A percentile compares a stretch with the other conserved stretches of the same genome.
Conservation (phyloP, 2,888 invertebrate species). For the Leptopilina myrica region DNA sequence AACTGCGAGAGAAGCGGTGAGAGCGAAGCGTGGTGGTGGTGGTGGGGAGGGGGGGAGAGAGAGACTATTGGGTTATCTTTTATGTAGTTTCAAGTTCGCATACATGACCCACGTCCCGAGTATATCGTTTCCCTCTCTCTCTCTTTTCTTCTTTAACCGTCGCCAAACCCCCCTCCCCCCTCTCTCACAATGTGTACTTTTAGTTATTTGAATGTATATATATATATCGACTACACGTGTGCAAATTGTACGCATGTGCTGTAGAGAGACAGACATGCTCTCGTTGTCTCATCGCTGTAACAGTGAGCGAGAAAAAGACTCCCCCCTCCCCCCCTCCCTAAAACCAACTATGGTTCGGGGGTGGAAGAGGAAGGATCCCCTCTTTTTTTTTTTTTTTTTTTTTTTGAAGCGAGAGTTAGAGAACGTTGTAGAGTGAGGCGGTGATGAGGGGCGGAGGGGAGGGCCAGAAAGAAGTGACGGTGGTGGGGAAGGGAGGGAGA, state of each 20-base stretch:
- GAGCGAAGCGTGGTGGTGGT: slow-evolving; percentile 52
- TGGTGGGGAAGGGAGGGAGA: too few relatives aligned
- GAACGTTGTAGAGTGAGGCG: slow-evolving; percentile 4
- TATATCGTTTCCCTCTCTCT: not conserved
- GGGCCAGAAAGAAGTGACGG: slow-evolving; percentile 32
- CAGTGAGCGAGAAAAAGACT: slow-evolving; percentile 39
- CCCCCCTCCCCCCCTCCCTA: too few relatives aligned
- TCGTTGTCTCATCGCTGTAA: slow-evolving; percentile 44
- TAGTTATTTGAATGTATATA: slow-evolving; percentile 38
- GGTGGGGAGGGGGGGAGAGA: slow-evolving; percentile 51
- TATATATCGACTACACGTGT: slow-evolving; percentile 14
- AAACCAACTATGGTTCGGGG: too few relatives aligned
- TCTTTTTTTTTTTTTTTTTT: too few relatives aligned
- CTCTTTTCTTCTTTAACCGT: too few relatives aligned
- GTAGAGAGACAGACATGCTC: slow-evolving; percentile 43
- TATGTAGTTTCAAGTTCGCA: slow-evolving; percentile 49
- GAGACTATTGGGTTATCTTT: slow-evolving; percentile 49
- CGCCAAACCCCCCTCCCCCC: too few relatives aligned
- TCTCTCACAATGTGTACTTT: slow-evolving; percentile 31
- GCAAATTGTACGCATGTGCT: slow-evolving; percentile 21
- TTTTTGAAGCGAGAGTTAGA: not conserved
- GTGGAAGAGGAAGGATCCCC: too few relatives aligned
- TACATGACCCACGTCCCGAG: slow-evolving; percentile 43
- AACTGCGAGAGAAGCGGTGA: too few relatives aligned
- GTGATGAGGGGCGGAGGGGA: not conserved